These are phyloP conservation scores for Trachymyrmex septentrionalis DNA, from an alignment of 1,140 invertebrate species.

Conservation along the genomic window DNA sequence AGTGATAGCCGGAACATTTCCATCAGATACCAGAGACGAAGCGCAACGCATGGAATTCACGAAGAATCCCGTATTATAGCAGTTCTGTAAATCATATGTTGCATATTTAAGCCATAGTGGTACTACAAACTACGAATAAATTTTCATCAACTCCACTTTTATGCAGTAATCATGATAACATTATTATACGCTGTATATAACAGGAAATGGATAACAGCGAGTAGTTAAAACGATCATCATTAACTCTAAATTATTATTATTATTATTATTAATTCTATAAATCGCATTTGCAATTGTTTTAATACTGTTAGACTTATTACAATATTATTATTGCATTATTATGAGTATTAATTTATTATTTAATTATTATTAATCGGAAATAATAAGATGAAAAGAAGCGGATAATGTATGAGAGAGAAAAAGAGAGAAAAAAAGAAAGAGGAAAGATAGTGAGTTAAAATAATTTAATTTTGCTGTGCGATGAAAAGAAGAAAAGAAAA, in stretches of 20 bases:
- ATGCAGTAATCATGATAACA: neutral
- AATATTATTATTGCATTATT: neutral
- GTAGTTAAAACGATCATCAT: neutral
- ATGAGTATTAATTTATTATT: neutral
- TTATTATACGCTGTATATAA: neutral
- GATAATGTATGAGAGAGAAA: neutral
- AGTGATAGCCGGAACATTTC: slow-evolving; percentile 10
- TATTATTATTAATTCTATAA: slow-evolving; percentile 9
- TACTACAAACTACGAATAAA: slow-evolving; percentile 8
- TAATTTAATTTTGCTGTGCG: neutral
- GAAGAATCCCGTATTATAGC: slow-evolving; percentile 34
- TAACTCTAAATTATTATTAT: neutral
- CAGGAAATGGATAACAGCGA: neutral
- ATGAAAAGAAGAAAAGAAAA: neutral
- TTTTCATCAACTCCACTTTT: neutral
- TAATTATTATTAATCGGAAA: neutral
- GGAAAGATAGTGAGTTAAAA: neutral
- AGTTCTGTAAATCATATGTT: slow-evolving; percentile 43
- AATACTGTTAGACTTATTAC: neutral
- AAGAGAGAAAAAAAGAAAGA: neutral
- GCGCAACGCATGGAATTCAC: slow-evolving; percentile 29
- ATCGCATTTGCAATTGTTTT: neutral
- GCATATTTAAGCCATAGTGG: neutral
- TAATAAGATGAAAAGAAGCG: neutral
- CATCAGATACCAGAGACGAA: slow-evolving; percentile 18